A percentile compares a stretch with the other conserved stretches of the same genome.
These are phyloP conservation scores for Seriola quinqueradiata DNA, from an alignment of 2,113 vertebrate species.

Conservation along the genomic window DNA sequence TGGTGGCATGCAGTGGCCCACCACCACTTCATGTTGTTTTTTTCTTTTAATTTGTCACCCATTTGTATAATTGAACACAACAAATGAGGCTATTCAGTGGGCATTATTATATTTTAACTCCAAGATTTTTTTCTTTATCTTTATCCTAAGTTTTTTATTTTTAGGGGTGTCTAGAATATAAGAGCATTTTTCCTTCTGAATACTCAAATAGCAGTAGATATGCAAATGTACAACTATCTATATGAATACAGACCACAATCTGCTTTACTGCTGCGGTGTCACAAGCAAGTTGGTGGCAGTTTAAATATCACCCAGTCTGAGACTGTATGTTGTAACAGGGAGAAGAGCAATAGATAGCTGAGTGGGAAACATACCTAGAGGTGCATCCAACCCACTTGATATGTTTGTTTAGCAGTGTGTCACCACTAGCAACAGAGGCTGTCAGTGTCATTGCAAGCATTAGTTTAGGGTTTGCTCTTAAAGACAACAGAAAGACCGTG, in stretches of 20 bases:
- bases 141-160: not conserved
- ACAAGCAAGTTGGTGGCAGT: slow-evolving; percentile 51
- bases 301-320: slow-evolving; percentile 57
- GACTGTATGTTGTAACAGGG: slow-evolving; percentile 57
- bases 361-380: slow-evolving; percentile 71
- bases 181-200: not conserved
- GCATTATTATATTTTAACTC: not conserved
- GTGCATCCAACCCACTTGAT: slow-evolving; percentile 77
- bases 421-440: slow-evolving; percentile 74
- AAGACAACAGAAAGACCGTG: slow-evolving; percentile 46
- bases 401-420: slow-evolving; percentile 78
- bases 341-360: slow-evolving; percentile 74
- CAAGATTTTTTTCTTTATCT: not conserved
- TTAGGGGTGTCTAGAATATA: not conserved
- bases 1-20: too few species aligned
- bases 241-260: slow-evolving; percentile 15
- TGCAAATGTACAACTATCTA: slow-evolving; percentile 1
- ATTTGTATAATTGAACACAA: not conserved
- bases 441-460: slow-evolving; percentile 47
- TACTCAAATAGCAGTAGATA: slow-evolving; percentile 1
- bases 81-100: not conserved
- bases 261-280: slow-evolving; percentile 26
- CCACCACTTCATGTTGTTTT: too few species aligned
- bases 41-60: too few species aligned
- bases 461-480: slow-evolving; percentile 36